Evolutionary conservation across 2,113 vertebrate genomes (phyloP).

Genomic region (Daubentonia madagascariensis): DNA sequence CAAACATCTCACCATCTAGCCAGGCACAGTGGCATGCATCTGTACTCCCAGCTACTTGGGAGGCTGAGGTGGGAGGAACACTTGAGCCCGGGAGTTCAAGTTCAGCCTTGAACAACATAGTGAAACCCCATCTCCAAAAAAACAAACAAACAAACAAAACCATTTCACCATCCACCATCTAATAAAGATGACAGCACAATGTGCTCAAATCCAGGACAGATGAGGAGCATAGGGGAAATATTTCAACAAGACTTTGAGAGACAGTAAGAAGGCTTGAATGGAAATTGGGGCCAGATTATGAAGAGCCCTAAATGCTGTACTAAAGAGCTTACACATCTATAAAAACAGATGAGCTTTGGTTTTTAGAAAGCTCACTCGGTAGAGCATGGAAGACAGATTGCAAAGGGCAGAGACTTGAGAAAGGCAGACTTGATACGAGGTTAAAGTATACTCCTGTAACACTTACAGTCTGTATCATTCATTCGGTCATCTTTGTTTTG

Average conservation of each 20-base stretch:
- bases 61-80: too few relatives aligned
- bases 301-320: background rate
- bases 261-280: conserved; percentile 4
- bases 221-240: background rate
- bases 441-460: background rate
- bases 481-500: conserved; percentile 24
- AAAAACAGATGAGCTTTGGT: conserved; percentile 19
- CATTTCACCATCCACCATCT: too few relatives aligned
- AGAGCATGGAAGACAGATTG: background rate
- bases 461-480: background rate
- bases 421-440: conserved; percentile 9
- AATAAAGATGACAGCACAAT: background rate
- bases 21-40: too few relatives aligned
- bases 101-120: too few relatives aligned
- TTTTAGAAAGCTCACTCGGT: conserved; percentile 29
- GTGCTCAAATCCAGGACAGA: background rate
- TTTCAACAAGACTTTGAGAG: conserved; percentile 24
- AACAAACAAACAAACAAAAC: too few relatives aligned
- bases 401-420: conserved; percentile 15
- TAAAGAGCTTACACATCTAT: background rate
- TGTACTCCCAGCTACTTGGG: too few relatives aligned
- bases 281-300: background rate
- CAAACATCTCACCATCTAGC: conserved; percentile 33
- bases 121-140: too few relatives aligned
- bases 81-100: too few relatives aligned